A percentile compares a stretch with the other conserved stretches of the same genome.
Conservation (phyloP, 2,888 invertebrate species). For the Bruchidius siliquastri region DNA sequence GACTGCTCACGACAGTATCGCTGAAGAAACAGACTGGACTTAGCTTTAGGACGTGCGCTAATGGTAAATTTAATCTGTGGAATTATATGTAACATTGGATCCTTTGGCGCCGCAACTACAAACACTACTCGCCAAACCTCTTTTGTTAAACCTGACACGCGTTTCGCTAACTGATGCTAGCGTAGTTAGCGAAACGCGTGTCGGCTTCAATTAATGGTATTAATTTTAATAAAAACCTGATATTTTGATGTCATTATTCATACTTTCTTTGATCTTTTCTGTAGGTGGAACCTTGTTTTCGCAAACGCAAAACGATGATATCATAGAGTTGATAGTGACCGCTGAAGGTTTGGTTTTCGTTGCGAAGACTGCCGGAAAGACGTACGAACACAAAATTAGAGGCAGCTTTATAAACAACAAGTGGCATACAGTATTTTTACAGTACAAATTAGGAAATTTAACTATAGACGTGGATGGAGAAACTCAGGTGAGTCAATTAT, state of each 20-base stretch:
- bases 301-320: constrained; percentile 58
- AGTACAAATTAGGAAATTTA: constrained; percentile 58
- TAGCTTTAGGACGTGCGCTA: constrained; percentile 71
- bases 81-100: too few species aligned
- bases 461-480: constrained; percentile 53
- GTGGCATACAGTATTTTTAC: constrained; percentile 73
- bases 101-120: too few species aligned
- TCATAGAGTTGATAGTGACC: constrained; percentile 41
- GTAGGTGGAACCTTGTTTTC: constrained; percentile 67
- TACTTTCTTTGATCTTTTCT: constrained; percentile 9
- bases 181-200: too few species aligned
- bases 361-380: constrained; percentile 46
- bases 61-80: constrained; percentile 46
- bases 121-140: too few species aligned
- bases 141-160: too few species aligned
- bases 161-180: too few species aligned
- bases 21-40: constrained; percentile 76
- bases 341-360: constrained; percentile 50
- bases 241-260: too few species aligned
- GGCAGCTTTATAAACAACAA: constrained; percentile 72
- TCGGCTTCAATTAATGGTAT: too few species aligned
- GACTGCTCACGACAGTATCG: constrained; percentile 67
- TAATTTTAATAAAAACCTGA: too few species aligned
- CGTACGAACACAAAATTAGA: constrained; percentile 59
- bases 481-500: constrained; percentile 48